Conservation (phyloP, 2,888 invertebrate genomes). For the Polyploca ridens region DNA sequence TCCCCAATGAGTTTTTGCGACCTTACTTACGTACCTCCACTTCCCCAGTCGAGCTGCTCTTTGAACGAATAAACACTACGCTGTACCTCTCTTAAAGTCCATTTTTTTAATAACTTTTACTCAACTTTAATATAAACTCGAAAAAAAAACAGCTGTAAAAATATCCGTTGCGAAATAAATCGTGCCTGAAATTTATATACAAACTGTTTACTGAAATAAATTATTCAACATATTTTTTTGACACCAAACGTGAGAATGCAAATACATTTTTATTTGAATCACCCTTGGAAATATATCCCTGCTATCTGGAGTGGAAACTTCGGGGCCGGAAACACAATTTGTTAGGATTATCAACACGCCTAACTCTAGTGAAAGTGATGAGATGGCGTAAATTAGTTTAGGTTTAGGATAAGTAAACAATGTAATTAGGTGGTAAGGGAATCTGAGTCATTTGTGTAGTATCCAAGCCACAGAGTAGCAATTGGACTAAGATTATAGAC, state of each 20-base stretch:
- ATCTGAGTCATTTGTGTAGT: neutral
- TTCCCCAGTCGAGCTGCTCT: too few species aligned
- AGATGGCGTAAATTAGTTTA: neutral
- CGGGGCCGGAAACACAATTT: neutral
- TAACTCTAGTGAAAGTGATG: neutral
- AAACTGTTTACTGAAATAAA: slow-evolving; percentile 6
- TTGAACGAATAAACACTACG: too few species aligned
- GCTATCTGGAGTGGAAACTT: slow-evolving; percentile 1
- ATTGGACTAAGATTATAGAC: neutral
- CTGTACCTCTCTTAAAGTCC: too few species aligned
- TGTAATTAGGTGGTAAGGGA: neutral
- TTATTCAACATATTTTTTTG: slow-evolving; percentile 4
- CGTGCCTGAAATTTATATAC: neutral
- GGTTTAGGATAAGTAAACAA: neutral
- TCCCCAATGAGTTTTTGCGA: too few species aligned
- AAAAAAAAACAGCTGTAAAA: neutral
- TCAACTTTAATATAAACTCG: too few species aligned
- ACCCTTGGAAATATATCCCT: neutral
- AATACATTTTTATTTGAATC: neutral
- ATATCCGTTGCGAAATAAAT: neutral
- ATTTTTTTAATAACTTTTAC: too few species aligned
- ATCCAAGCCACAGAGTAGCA: neutral
- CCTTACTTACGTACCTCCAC: too few species aligned
- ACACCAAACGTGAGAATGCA: slow-evolving; percentile 1
- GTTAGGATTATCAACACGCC: neutral